phyloP scores from a whole-genome alignment of 2,797 vertebrate genomes.

The Sciurus vulgaris region DNA sequence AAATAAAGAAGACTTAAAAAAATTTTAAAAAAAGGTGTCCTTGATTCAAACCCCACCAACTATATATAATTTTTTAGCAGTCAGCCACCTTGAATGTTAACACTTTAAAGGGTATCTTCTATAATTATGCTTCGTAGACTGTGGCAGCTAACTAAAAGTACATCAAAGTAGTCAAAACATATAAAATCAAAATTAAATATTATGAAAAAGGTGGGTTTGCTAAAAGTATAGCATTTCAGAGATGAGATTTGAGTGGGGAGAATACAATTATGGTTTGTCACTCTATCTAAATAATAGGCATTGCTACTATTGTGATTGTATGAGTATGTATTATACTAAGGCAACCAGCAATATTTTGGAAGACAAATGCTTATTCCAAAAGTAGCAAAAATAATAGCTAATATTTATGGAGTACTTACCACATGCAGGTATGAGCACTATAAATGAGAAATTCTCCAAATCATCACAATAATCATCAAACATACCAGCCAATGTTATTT shows the following conservation, averaged over 20 bases:
- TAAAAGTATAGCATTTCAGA: conserved; percentile 55
- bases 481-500: conserved; percentile 6
- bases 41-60: conserved; percentile 60
- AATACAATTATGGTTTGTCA: background rate
- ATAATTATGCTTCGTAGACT: conserved; percentile 22
- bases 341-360: conserved; percentile 21
- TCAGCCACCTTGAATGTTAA: background rate
- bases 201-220: background rate
- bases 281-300: conserved; percentile 29
- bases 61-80: conserved; percentile 28
- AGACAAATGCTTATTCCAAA: conserved; percentile 23
- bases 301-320: background rate
- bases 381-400: background rate
- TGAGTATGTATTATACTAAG: background rate
- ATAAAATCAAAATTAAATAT: conserved; percentile 56
- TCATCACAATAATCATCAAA: background rate
- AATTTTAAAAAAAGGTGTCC: background rate
- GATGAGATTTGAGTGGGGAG: background rate
- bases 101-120: background rate
- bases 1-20: no score
- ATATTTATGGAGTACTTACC: conserved; percentile 26
- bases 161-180: conserved; percentile 22
- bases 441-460: conserved; percentile 22
- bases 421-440: background rate
- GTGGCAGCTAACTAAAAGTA: conserved; percentile 59